phyloP scores from a whole-genome alignment of 2,113 vertebrate species.

The Sapajus apella region DNA sequence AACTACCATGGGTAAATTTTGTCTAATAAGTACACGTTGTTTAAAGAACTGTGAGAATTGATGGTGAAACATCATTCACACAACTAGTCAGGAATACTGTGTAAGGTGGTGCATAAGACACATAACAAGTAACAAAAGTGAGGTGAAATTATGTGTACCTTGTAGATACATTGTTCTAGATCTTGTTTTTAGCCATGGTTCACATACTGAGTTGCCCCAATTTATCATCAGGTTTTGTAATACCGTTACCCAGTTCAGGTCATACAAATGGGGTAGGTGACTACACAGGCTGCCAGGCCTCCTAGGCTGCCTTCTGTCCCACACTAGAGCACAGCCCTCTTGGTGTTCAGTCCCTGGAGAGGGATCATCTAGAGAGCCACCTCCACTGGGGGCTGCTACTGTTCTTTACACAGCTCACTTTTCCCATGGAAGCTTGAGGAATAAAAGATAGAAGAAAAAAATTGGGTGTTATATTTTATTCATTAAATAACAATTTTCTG shows the following conservation, averaged over 20 bases:
- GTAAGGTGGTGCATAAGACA: background rate
- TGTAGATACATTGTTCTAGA: background rate
- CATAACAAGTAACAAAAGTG: background rate
- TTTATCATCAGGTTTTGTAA: background rate
- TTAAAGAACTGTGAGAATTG: background rate
- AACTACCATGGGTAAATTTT: background rate
- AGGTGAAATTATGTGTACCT: background rate
- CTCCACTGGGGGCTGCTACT: background rate
- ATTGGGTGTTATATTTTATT: background rate
- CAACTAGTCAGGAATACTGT: background rate
- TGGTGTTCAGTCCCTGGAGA: background rate
- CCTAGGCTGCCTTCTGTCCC: too few species aligned
- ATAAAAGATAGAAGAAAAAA: background rate
- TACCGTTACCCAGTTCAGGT: background rate
- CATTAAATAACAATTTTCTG: background rate
- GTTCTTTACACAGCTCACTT: background rate
- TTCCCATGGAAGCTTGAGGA: background rate
- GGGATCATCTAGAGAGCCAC: background rate
- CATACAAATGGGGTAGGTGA: background rate
- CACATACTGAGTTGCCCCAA: background rate
- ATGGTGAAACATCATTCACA: background rate
- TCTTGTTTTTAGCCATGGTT: background rate
- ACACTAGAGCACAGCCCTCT: accelerated
- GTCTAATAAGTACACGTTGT: background rate
- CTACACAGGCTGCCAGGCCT: too few species aligned